phyloP scores from a whole-genome alignment of 2,888 invertebrate species.

The Ectropis crepuscularia region DNA sequence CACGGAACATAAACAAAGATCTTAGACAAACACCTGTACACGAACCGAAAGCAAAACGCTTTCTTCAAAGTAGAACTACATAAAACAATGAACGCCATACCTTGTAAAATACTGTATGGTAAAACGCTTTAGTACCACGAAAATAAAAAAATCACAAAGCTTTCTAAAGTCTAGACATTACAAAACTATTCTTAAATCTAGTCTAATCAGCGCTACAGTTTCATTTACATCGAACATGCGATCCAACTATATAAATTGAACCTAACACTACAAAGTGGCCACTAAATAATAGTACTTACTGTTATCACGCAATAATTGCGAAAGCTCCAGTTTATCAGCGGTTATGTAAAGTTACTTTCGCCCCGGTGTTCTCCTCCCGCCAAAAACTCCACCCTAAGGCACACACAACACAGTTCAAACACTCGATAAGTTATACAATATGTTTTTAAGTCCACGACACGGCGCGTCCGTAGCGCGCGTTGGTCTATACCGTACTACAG shows the following conservation, averaged over 20 bases:
- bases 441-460: slow-evolving; percentile 39
- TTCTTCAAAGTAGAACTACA: slow-evolving; percentile 1
- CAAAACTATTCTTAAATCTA: neutral
- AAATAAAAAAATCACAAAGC: neutral
- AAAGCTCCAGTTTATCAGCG: slow-evolving; percentile 72
- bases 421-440: slow-evolving; percentile 49
- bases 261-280: slow-evolving; percentile 28
- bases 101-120: neutral
- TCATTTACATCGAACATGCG: slow-evolving; percentile 12
- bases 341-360: slow-evolving; percentile 72
- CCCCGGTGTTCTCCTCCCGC: slow-evolving; percentile 62
- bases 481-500: slow-evolving; percentile 75
- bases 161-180: neutral
- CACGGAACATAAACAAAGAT: slow-evolving; percentile 37
- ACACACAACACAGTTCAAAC: slow-evolving; percentile 56
- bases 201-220: slow-evolving; percentile 10
- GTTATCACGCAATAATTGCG: slow-evolving; percentile 78
- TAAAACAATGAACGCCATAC: neutral
- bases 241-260: slow-evolving; percentile 25
- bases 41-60: slow-evolving; percentile 5
- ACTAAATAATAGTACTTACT: slow-evolving; percentile 64
- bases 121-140: neutral
- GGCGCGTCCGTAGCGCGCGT: slow-evolving; percentile 72
- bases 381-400: slow-evolving; percentile 49
- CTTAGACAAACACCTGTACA: slow-evolving; percentile 20